Conservation (phyloP, 2,888 invertebrate species). For the Euclidia mi region DNA sequence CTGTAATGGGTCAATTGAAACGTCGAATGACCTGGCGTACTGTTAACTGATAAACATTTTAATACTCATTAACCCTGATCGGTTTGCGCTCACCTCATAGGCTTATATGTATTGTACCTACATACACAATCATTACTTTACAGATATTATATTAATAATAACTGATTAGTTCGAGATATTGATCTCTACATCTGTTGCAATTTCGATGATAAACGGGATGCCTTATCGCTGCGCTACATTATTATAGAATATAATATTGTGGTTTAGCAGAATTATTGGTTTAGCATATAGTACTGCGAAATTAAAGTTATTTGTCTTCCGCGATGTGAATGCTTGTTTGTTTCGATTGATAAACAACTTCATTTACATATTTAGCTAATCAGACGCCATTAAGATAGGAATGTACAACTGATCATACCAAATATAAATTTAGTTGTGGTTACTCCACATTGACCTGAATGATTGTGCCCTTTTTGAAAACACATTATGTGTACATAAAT, state of each 20-base stretch:
- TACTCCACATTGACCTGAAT: no score
- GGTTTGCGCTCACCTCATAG: not conserved
- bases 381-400: no score
- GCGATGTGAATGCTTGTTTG: no score
- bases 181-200: conserved; percentile 1
- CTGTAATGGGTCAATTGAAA: conserved; percentile 9
- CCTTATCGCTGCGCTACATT: not conserved
- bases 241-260: not conserved
- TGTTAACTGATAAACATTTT: conserved; percentile 15
- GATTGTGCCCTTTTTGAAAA: no score
- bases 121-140: not conserved
- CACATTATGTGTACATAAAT: no score
- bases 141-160: not conserved
- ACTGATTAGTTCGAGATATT: not conserved
- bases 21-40: conserved; percentile 7
- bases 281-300: no score
- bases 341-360: no score
- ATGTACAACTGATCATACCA: no score
- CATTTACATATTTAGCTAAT: no score
- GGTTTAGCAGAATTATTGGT: not conserved
- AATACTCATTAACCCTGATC: conserved; percentile 8
- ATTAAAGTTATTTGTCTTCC: no score
- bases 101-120: not conserved
- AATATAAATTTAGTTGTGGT: no score
- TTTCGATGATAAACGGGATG: not conserved